Percentiles rank a stretch among this genome's conserved stretches.
Conservation (phyloP, 35 echinoderm and acorn worm genomes). For the Heliocidaris erythrogramma region DNA sequence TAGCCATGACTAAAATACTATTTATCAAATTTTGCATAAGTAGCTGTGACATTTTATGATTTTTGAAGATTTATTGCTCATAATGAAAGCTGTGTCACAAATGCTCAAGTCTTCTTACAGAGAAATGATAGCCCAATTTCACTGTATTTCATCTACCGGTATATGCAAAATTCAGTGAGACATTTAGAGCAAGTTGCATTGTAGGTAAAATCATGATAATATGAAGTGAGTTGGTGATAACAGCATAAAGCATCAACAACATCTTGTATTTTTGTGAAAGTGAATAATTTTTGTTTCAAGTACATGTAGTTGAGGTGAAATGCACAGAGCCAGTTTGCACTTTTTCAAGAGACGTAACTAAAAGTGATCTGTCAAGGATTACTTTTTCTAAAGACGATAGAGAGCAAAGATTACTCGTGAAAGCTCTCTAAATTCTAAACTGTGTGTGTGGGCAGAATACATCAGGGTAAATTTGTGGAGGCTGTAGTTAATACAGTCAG, state of each 20-base stretch:
- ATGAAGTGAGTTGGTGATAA: background rate
- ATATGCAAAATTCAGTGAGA: background rate
- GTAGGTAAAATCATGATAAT: background rate
- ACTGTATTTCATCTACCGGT: background rate
- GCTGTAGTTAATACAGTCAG: constrained; percentile 1
- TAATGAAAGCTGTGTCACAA: background rate
- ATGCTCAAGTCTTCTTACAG: background rate
- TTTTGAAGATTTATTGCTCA: background rate
- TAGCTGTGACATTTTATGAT: background rate
- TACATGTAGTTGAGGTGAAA: background rate
- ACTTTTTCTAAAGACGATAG: background rate
- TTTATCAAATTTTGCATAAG: background rate
- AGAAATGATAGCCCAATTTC: background rate
- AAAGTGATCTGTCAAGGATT: constrained; percentile 11
- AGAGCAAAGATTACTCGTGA: background rate
- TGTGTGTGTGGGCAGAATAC: background rate
- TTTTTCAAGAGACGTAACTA: constrained; percentile 3
- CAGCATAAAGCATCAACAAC: background rate
- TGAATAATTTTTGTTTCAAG: background rate
- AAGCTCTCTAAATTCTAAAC: background rate
- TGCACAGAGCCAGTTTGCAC: background rate
- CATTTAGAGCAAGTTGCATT: background rate
- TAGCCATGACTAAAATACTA: too few relatives aligned
- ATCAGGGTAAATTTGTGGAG: background rate
- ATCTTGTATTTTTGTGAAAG: background rate